A percentile compares a stretch with the other conserved stretches of the same genome.
Conservation (phyloP, 2,888 invertebrate genomes). For the Bruchidius siliquastri region DNA sequence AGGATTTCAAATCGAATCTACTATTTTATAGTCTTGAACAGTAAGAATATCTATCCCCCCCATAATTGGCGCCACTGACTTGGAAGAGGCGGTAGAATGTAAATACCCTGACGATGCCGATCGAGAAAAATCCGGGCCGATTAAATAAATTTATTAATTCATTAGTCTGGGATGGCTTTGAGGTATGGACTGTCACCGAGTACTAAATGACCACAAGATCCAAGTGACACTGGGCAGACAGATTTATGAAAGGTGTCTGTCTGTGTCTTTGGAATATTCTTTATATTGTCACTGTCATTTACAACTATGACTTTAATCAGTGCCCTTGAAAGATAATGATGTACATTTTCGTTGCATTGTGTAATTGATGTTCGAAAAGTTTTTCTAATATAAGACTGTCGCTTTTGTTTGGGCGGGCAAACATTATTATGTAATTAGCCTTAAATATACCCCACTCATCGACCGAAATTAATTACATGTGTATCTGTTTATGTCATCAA, state of each 20-base stretch:
- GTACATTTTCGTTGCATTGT: background rate
- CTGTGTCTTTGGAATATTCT: background rate
- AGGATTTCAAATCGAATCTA: no score
- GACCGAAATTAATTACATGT: no score
- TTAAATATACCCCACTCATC: no score
- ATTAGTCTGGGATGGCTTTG: background rate
- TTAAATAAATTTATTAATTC: background rate
- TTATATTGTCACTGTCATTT: background rate
- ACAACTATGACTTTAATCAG: background rate
- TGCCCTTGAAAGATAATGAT: background rate
- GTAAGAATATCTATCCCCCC: no score
- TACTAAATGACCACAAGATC: background rate
- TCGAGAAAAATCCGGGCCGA: background rate
- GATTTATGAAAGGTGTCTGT: background rate
- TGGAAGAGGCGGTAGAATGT: background rate
- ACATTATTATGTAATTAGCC: no score
- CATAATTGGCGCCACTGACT: background rate
- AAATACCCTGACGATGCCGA: background rate
- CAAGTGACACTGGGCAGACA: background rate
- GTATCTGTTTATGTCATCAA: no score
- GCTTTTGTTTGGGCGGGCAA: no score
- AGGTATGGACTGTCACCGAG: background rate
- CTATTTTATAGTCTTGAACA: no score
- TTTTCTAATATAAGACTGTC: no score
- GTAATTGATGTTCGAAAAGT: no score